Evolutionary conservation across 64 coral and sea anemone species (phyloP).

Genomic region (Montipora capricornis): DNA sequence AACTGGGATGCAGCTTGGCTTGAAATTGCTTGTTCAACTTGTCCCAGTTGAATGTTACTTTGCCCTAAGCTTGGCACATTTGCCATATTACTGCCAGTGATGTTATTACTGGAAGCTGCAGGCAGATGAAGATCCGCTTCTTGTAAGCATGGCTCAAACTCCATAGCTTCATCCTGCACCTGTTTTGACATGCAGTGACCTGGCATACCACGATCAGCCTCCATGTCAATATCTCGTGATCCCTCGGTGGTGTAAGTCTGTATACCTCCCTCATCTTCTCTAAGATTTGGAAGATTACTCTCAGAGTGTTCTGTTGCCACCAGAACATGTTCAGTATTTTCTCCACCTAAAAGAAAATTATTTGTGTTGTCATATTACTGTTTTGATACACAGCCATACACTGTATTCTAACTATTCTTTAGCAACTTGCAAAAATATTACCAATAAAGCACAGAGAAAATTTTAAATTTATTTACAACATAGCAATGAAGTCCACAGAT

Average conservation of each 20-base stretch:
- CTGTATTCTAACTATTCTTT: no score
- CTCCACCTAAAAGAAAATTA: neutral
- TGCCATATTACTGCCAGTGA: neutral
- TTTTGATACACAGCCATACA: no score
- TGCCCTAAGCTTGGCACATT: neutral
- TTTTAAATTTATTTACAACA: no score
- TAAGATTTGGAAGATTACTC: slow-evolving; percentile 3
- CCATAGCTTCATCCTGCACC: slow-evolving; percentile 14
- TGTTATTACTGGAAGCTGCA: neutral
- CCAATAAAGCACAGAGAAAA: no score
- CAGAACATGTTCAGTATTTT: neutral
- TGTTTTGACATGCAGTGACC: neutral
- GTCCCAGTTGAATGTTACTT: slow-evolving; percentile 1
- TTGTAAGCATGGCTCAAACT: slow-evolving; percentile 25
- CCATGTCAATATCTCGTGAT: slow-evolving; percentile 7
- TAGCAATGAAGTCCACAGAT: no score
- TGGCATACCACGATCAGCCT: neutral
- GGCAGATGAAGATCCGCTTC: slow-evolving; percentile 24
- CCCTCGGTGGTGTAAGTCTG: neutral
- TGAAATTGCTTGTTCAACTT: neutral
- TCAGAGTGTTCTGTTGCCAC: neutral
- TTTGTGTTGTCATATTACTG: no score
- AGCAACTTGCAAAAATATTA: no score
- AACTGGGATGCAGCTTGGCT: neutral
- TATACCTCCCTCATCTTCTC: neutral